These are phyloP conservation scores for Bubo scandiacus DNA, from an alignment of 2,113 vertebrate genomes.

Conservation along the genomic window DNA sequence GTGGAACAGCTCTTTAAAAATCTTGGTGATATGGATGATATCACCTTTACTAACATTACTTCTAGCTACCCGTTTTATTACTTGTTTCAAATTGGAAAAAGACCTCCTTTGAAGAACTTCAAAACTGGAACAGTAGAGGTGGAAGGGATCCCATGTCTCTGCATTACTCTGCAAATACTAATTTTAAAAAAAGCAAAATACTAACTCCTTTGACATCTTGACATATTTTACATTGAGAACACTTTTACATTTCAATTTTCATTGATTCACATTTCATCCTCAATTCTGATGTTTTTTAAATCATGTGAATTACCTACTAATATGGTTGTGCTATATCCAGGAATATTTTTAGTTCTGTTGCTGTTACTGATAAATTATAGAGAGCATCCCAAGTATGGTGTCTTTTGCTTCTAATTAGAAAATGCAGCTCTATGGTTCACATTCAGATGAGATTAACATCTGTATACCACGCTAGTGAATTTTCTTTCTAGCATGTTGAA, in stretches of 20 bases:
- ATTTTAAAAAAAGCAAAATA: not conserved
- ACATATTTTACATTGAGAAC: not conserved
- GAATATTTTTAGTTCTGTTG: not conserved
- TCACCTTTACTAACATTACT: conserved; percentile 35
- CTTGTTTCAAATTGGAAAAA: conserved; percentile 46
- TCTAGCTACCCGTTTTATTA: conserved; percentile 37
- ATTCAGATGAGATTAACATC: not conserved
- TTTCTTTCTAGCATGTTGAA: not conserved
- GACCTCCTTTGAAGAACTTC: conserved; percentile 19
- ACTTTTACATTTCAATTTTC: not conserved
- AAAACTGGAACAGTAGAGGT: not conserved
- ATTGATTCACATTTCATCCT: not conserved
- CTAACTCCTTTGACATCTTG: not conserved
- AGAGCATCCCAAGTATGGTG: conserved; percentile 4
- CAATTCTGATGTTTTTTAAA: not conserved
- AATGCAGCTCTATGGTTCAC: not conserved
- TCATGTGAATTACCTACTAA: not conserved
- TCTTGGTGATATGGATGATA: not conserved
- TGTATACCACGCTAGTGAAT: not conserved
- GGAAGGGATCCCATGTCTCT: not conserved
- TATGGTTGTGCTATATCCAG: not conserved
- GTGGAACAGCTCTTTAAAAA: conserved; percentile 4
- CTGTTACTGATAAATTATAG: conserved; percentile 1
- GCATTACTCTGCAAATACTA: not conserved
- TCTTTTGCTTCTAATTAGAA: conserved; percentile 6